These are phyloP conservation scores for Piprites chloris DNA, from an alignment of 2,113 vertebrate genomes.

Conservation along the genomic window DNA sequence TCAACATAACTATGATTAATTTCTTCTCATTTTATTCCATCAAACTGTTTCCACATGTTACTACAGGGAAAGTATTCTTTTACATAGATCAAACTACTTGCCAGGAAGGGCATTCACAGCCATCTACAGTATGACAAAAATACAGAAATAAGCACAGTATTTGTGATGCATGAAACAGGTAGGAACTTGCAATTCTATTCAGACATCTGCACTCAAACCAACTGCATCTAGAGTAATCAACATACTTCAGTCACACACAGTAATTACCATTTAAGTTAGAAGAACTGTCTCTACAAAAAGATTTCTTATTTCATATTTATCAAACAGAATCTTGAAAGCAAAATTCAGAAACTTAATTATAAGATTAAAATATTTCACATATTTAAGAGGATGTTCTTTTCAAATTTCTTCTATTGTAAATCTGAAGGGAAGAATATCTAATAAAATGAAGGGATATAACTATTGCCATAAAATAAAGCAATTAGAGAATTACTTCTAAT, in stretches of 20 bases:
- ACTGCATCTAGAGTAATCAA: conserved; percentile 49
- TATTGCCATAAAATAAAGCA: background rate
- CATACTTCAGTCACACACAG: conserved; percentile 8
- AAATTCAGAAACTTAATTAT: conserved; percentile 39
- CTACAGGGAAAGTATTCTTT: conserved; percentile 39
- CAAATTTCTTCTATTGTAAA: background rate
- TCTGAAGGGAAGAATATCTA: background rate
- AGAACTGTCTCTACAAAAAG: conserved; percentile 30
- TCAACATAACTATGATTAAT: conserved; percentile 46
- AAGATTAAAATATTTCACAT: conserved; percentile 60
- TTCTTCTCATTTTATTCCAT: conserved; percentile 43
- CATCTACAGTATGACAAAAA: conserved; percentile 27
- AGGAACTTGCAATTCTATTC: conserved; percentile 46
- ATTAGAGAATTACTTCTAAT: background rate
- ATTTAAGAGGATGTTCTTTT: conserved; percentile 25
- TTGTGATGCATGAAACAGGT: conserved; percentile 37
- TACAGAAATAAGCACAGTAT: conserved; percentile 47
- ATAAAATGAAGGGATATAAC: background rate
- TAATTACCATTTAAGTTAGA: conserved; percentile 47
- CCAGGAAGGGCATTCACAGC: conserved; percentile 34
- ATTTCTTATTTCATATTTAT: conserved; percentile 50
- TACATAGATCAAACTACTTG: conserved; percentile 18
- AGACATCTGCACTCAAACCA: conserved; percentile 35
- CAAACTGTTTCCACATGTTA: conserved; percentile 56
- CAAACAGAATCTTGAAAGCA: conserved; percentile 46